Evolutionary conservation across 1,140 invertebrate species (phyloP).

Genomic region (Rhyzopertha dominica): DNA sequence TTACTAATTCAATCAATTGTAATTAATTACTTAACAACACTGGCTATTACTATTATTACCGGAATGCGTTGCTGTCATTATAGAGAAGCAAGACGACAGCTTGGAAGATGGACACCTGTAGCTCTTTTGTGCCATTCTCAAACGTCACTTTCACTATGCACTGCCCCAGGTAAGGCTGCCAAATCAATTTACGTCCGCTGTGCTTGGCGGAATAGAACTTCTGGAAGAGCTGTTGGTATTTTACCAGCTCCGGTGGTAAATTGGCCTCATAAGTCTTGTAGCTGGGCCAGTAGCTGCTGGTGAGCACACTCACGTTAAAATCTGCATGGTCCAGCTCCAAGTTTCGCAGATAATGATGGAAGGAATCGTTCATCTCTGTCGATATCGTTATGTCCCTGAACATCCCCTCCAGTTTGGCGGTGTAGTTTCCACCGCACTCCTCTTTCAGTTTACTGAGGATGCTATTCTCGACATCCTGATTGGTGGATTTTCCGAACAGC

Average conservation of each 20-base stretch:
- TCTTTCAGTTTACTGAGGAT: constrained; percentile 97
- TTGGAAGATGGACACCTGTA: constrained; percentile 96
- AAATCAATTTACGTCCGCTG: constrained; percentile 92
- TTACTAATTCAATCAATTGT: no score
- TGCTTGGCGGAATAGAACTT: constrained; percentile 96
- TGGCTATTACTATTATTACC: no score
- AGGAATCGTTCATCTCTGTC: constrained; percentile 90
- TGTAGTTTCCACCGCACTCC: constrained; percentile 96
- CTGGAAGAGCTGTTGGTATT: constrained; percentile 90
- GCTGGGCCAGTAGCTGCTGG: constrained; percentile 98
- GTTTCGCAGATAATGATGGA: constrained; percentile 61
- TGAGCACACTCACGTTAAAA: constrained; percentile 89
- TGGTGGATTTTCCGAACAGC: constrained; percentile 95
- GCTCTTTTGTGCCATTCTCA: constrained; percentile 82
- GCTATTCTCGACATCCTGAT: constrained; percentile 96
- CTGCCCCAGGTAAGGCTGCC: constrained; percentile 94
- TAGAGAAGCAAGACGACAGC: constrained; percentile 88
- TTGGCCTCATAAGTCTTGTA: constrained; percentile 86
- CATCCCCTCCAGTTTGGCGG: constrained; percentile 96
- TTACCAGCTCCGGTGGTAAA: constrained; percentile 82
- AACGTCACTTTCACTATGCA: constrained; percentile 90
- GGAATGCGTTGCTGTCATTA: constrained; percentile 78
- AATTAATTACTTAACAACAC: no score
- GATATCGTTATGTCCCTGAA: constrained; percentile 98
- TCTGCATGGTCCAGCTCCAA: constrained; percentile 62